These are phyloP conservation scores for Sinocyclocheilus anshuiensis DNA, from an alignment of 2,113 vertebrate genomes.

Conservation along the genomic window DNA sequence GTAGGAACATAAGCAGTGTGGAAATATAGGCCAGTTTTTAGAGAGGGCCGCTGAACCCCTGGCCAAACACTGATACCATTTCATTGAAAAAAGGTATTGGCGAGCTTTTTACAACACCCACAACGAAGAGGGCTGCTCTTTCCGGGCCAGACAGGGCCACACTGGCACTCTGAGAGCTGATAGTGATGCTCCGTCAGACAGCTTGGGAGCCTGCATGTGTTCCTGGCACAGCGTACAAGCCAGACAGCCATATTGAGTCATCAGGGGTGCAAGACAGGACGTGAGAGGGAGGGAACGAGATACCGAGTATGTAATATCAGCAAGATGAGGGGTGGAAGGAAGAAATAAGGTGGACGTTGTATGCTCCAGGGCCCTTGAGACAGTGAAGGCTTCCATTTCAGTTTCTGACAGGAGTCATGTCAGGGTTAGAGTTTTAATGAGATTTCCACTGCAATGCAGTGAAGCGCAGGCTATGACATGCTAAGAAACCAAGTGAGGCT, in stretches of 20 bases:
- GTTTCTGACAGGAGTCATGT: conserved; percentile 24
- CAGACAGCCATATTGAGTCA: conserved; percentile 42
- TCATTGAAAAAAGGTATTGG: background rate
- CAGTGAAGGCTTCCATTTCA: conserved; percentile 13
- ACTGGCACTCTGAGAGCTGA: background rate
- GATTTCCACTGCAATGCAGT: conserved; percentile 24
- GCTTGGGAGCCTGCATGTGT: conserved; percentile 27
- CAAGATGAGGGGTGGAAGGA: background rate
- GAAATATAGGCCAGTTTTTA: background rate
- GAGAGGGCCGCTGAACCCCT: background rate
- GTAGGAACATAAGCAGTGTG: background rate
- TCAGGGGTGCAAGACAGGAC: conserved; percentile 16
- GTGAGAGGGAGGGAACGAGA: conserved; percentile 27
- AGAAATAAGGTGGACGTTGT: background rate
- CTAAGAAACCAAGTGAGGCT: conserved; percentile 5
- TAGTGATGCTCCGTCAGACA: conserved; percentile 29
- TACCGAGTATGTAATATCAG: conserved; percentile 2
- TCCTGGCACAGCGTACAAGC: conserved; percentile 21
- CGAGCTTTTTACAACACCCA: background rate
- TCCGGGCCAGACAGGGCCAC: background rate
- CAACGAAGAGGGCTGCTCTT: background rate
- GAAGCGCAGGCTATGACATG: conserved; percentile 6
- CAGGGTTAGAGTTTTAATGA: conserved; percentile 15
- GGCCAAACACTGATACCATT: background rate
- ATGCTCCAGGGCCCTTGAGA: background rate